Evolutionary conservation across 2,888 invertebrate genomes (phyloP), one percentile per base, ranked within the genome.

Genomic region (Pristionchus maxplancki): DNA sequence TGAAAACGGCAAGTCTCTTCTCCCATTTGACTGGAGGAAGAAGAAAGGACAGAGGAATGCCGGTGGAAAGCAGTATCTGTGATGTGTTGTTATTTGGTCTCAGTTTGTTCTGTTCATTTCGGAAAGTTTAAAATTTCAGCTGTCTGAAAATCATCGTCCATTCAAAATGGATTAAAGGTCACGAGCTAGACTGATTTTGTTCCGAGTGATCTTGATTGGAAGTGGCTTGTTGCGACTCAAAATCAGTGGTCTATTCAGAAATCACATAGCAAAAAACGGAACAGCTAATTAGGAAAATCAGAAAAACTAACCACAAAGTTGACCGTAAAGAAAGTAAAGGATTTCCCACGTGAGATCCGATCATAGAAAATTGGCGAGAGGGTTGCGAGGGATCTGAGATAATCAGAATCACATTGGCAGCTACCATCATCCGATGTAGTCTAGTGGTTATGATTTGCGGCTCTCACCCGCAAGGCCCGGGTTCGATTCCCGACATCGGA

Each of bases 401-500:
- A 37, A 71, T 71, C 37, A 28, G 71, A 71, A 71, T 37, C 24
- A 5, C 37, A 40, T 20, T 37, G 15, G 9, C 6, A 1, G 17
- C 24, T 0, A 0, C 17, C 78, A 48, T 44, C 78, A 78, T 78
- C 78, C 78, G 78, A 53, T 83, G 82, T 53, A 53, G 50, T 83
- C 53, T 83, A 83, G 82, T 83, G 53, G 50, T 83, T 83, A 83
- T 53, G 50, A 53, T 83, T 83, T 83, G 82, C 50, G 50, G 53
- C 53, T 83, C 53, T 50, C 50, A 53, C 53, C 53, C 37, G 81
- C 88, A 85, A 89, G 89, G 89, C 89, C 90, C 89, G 90, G 88
- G 90, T 90, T 89, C 89, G 90, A 90, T 90, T 89, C 89, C 89
- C 89, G 89, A 89, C 89, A 90, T 82, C 89, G 89, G 90, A 90